Evolutionary conservation across 2,888 invertebrate genomes (phyloP).

Genomic region (Bruchidius siliquastri): DNA sequence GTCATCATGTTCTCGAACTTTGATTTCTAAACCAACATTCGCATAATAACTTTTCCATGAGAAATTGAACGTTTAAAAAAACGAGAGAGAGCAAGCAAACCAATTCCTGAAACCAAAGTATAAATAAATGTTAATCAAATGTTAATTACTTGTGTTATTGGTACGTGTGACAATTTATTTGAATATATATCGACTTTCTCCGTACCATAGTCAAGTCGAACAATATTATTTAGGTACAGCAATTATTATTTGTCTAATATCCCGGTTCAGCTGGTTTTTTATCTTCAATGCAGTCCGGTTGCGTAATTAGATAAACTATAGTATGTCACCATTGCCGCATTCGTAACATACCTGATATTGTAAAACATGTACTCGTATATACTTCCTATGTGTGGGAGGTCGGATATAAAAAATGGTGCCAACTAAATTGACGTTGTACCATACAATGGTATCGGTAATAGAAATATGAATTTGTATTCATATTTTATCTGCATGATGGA

Average conservation of each 20-base stretch:
- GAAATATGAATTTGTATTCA: too few relatives aligned
- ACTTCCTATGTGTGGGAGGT: background rate
- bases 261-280: background rate
- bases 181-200: slow-evolving; percentile 7
- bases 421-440: too few relatives aligned
- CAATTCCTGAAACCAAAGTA: background rate
- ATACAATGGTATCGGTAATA: too few relatives aligned
- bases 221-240: background rate
- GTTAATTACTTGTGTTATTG: slow-evolving; percentile 1
- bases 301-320: background rate
- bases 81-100: background rate
- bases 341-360: background rate
- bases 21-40: background rate
- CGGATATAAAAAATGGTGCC: background rate
- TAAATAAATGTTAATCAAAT: slow-evolving; percentile 1
- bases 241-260: background rate
- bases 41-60: background rate
- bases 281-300: background rate
- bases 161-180: slow-evolving; percentile 7
- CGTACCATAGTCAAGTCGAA: background rate
- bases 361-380: background rate
- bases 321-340: background rate
- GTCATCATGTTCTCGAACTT: too few relatives aligned
- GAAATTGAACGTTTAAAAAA: background rate
- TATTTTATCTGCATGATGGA: too few relatives aligned